Conservation (phyloP, 2,113 vertebrate species). For the Actenoides hombroni region DNA sequence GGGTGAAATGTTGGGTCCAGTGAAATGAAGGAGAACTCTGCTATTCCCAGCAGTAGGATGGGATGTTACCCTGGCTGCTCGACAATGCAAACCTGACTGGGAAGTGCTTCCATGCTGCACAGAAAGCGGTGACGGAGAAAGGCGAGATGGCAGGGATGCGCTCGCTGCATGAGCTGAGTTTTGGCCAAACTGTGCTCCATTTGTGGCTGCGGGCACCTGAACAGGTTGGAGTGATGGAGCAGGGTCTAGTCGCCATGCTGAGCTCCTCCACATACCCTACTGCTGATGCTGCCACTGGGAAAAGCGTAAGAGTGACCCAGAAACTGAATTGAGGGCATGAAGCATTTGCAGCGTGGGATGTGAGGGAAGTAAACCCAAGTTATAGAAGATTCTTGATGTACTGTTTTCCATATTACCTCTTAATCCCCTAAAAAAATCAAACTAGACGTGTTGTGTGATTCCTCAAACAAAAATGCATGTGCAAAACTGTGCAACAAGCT, state of each 20-base stretch:
- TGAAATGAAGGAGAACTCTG: background rate
- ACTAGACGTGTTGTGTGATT: background rate
- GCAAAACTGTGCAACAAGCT: background rate
- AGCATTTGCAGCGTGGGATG: slow-evolving; percentile 18
- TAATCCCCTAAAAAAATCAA: background rate
- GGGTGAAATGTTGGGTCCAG: background rate
- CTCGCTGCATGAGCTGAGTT: background rate
- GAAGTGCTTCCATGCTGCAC: accelerated
- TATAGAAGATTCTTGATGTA: background rate
- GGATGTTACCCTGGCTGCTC: background rate
- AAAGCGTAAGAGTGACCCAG: background rate
- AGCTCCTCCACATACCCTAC: background rate
- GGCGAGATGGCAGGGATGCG: accelerated
- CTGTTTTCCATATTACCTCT: background rate
- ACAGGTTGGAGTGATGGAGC: background rate
- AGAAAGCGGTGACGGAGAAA: accelerated
- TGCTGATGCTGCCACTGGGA: background rate
- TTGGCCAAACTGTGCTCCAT: accelerated
- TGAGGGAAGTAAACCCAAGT: slow-evolving; percentile 3
- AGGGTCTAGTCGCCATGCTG: background rate
- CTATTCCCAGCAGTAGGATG: background rate
- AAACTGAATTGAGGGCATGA: background rate
- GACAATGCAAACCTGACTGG: background rate
- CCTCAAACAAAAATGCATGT: background rate
- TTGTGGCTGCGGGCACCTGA: background rate